Base-by-base conservation (phyloP, 2,888 invertebrate genomes). In the Abrostola tripartita region DNA sequence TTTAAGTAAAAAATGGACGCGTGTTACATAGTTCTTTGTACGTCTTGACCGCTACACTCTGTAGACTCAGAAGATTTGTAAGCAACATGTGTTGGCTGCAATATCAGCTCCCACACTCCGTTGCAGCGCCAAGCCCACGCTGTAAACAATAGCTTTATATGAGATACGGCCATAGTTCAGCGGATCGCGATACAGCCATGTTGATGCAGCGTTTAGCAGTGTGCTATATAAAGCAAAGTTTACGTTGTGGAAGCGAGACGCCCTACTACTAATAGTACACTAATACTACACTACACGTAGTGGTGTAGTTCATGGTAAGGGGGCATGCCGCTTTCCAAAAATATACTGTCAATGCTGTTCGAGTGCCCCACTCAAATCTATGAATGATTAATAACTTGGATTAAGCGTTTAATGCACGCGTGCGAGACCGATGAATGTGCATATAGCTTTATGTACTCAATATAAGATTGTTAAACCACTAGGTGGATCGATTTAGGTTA, bases 31-130 rank as follows among this genome's bases (percentile, higher is more conserved):
- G 37, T 52, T 58, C 37, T 50, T 53, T 35, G 36, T 42, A 51
- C 38, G 44, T 70, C 70, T 72, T 72, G 58, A 50, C 52, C 63
- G 40, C 37, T 37, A 12, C 42, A 50, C 53, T 42, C 37, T 40
- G 49, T 35, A 47, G 44, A 50, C 54, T 36, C 14, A 35, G 40
- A 35, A 53, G 44, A n/a, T 52, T 66, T 58, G 55, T 66, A 58
- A 72, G 78, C 76, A 78, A 77, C 71, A 78, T 65, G 78, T 77
- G 78, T 49, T 52, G 62, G 55, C 69, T 55, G 57, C 67, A 78
- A 74, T 76, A 67, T 68, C 74, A 74, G 65, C 50, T 40, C 50
- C 14, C 50, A 24, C 14, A 49, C 12, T 41, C 44, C n/a, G 14
- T 36, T 54, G 52, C 52, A 42, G 47, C 44, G 37, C 59, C 47